Evolutionary conservation across 2,797 vertebrate species (phyloP).

Genomic region (Sternarchorhynchus goeldii): DNA sequence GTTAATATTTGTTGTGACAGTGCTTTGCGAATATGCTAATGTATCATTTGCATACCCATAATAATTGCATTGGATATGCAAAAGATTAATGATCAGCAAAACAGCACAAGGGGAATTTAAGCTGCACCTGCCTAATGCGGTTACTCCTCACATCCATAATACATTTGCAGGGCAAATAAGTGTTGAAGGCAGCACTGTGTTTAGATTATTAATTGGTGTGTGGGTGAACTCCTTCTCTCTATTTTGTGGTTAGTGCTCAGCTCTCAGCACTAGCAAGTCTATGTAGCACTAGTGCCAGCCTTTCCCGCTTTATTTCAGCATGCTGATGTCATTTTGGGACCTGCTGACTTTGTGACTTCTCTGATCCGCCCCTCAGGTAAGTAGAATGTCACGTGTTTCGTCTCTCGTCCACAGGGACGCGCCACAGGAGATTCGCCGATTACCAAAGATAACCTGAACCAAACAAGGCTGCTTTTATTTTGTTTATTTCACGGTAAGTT

Average conservation of each 20-base stretch:
- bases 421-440: background rate
- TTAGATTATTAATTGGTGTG: conserved; percentile 12
- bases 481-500: background rate
- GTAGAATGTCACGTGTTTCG: background rate
- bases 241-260: background rate
- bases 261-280: background rate
- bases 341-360: conserved; percentile 6
- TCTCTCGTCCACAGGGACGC: background rate
- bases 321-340: conserved; percentile 19
- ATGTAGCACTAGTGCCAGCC: background rate
- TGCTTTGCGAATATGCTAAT: conserved; percentile 1
- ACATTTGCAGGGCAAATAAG: conserved; percentile 35
- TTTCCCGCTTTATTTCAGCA: background rate
- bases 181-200: background rate
- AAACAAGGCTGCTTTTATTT: conserved; percentile 1
- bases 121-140: conserved; percentile 31
- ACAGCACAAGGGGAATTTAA: conserved; percentile 27
- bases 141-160: conserved; percentile 40
- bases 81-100: conserved; percentile 42
- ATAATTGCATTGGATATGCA: conserved; percentile 43
- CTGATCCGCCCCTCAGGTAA: background rate
- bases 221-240: background rate
- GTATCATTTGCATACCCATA: conserved; percentile 30
- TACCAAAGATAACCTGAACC: background rate
- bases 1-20: conserved; percentile 24